Evolutionary conservation across 37 sponge, comb jelly and placozoan genomes (phyloP).

Genomic region (Hormiphora californensis): DNA sequence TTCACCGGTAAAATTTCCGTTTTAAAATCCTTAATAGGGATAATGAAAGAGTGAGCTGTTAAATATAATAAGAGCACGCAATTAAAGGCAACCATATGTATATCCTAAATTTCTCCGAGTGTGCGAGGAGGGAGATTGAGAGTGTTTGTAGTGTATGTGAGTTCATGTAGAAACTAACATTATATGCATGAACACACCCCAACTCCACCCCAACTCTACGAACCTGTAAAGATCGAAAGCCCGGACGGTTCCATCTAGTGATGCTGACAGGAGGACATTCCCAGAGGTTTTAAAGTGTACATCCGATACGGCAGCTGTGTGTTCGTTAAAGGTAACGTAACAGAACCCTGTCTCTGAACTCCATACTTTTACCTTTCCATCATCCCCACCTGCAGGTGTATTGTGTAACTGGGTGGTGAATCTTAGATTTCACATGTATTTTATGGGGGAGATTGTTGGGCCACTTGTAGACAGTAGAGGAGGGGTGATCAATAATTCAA

Average conservation of each 20-base stretch:
- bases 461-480: too few species aligned
- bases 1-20: too few species aligned
- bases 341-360: constrained; percentile 85
- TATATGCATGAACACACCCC: too few species aligned
- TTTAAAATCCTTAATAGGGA: too few species aligned
- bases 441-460: too few species aligned
- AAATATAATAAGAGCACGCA: too few species aligned
- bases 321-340: constrained; percentile 89
- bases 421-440: too few species aligned
- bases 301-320: constrained; percentile 76
- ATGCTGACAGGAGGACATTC: constrained; percentile 79
- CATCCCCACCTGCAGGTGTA: constrained; percentile 76
- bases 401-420: too few species aligned
- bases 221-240: constrained; percentile 89
- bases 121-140: neutral
- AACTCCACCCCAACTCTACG: neutral
- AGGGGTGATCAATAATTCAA: too few species aligned
- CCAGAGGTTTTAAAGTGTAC: constrained; percentile 66
- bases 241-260: constrained; percentile 91
- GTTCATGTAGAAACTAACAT: neutral
- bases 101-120: neutral
- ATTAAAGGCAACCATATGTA: neutral
- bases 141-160: neutral
- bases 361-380: constrained; percentile 98
- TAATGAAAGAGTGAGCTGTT: too few species aligned